These are phyloP conservation scores for Limnephilus lunatus DNA, from an alignment of 2,888 invertebrate species.

Conservation along the genomic window DNA sequence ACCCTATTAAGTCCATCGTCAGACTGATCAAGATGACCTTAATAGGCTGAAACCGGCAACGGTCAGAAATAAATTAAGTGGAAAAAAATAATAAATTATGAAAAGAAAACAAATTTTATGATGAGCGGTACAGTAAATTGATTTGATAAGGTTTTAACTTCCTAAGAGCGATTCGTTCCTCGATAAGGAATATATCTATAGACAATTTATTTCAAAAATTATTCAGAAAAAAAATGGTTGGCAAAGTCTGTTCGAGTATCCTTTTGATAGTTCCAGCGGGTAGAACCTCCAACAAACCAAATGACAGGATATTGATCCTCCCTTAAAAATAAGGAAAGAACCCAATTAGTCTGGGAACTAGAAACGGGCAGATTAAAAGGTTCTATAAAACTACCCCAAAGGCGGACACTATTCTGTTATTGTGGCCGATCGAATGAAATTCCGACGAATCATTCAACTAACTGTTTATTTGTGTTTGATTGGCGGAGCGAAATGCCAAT, in stretches of 20 bases:
- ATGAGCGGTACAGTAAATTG: too few relatives aligned
- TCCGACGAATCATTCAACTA: background rate
- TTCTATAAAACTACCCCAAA: background rate
- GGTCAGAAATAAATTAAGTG: too few relatives aligned
- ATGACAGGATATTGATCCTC: conserved; percentile 34
- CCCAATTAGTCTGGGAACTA: conserved; percentile 34
- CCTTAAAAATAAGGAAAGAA: conserved; percentile 26
- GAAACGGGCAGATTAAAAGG: conserved; percentile 32
- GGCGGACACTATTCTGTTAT: background rate
- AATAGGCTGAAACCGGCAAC: too few relatives aligned
- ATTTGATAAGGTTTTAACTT: too few relatives aligned
- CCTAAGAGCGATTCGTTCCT: too few relatives aligned
- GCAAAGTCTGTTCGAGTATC: background rate
- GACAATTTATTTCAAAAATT: too few relatives aligned
- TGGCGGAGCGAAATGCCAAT: background rate
- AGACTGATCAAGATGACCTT: too few relatives aligned
- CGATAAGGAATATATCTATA: too few relatives aligned
- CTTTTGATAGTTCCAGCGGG: background rate
- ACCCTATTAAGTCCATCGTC: too few relatives aligned
- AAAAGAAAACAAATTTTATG: too few relatives aligned
- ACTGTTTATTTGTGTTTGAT: background rate
- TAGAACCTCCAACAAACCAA: background rate
- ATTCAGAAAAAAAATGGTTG: background rate
- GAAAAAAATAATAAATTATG: too few relatives aligned
- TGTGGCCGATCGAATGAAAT: background rate